These are phyloP conservation scores for Sakesphorus luctuosus DNA, from an alignment of 2,113 vertebrate genomes.

Conservation along the genomic window DNA sequence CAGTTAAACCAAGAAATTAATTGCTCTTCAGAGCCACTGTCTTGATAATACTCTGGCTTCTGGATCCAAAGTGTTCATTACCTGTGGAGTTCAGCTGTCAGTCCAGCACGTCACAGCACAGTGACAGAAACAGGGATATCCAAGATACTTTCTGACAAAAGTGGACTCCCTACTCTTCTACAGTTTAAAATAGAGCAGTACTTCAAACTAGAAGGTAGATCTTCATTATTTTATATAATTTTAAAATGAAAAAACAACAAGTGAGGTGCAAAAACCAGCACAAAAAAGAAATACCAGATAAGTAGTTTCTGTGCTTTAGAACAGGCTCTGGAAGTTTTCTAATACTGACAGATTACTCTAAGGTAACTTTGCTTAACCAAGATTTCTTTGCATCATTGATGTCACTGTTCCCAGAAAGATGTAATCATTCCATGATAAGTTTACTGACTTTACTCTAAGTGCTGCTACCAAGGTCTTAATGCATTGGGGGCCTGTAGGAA, in stretches of 20 bases:
- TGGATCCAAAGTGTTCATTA: background rate
- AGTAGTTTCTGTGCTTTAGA: background rate
- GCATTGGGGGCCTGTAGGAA: background rate
- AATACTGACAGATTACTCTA: background rate
- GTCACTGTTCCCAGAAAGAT: background rate
- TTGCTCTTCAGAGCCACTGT: background rate
- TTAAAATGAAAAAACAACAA: background rate
- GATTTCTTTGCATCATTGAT: background rate
- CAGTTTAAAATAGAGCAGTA: background rate
- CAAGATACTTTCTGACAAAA: background rate
- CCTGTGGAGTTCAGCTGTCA: background rate
- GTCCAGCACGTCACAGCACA: background rate
- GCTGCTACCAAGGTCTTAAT: background rate
- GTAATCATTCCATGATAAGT: background rate
- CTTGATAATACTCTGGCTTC: background rate
- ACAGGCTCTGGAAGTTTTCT: background rate
- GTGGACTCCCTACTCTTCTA: background rate
- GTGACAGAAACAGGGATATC: background rate
- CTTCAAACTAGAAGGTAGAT: background rate
- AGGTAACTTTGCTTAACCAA: background rate
- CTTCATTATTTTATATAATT: background rate
- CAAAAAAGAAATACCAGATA: background rate
- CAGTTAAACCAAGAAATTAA: background rate
- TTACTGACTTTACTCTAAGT: background rate
- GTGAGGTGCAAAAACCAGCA: background rate